These are phyloP conservation scores for Taxidea taxus DNA, from an alignment of 2,113 vertebrate genomes.

Conservation along the genomic window DNA sequence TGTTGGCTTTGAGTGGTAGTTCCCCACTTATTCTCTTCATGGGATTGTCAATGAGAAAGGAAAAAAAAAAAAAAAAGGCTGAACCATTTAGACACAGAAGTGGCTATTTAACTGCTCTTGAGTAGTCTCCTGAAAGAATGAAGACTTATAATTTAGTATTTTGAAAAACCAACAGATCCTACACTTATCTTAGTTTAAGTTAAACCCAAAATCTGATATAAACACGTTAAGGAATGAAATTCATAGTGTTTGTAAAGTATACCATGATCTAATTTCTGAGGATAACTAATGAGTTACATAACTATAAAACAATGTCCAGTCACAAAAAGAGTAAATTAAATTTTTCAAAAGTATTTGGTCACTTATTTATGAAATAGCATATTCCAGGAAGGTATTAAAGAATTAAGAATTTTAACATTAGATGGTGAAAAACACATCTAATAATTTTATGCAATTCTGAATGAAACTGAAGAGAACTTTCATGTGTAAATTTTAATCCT, in stretches of 20 bases:
- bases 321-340: neutral
- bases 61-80: conserved; percentile 41
- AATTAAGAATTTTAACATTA: neutral
- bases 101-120: neutral
- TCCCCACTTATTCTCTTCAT: neutral
- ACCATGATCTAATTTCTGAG: neutral
- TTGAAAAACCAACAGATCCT: neutral
- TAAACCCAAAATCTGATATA: neutral
- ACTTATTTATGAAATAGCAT: neutral
- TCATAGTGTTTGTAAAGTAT: neutral
- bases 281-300: neutral
- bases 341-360: neutral
- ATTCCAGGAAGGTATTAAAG: neutral
- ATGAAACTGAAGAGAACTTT: neutral
- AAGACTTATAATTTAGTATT: neutral
- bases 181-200: conserved; percentile 3
- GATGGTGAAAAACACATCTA: neutral
- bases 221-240: neutral
- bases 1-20: neutral
- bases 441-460: neutral
- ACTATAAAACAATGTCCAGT: neutral
- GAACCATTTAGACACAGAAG: conserved; percentile 29
- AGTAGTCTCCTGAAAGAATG: neutral
- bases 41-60: neutral
- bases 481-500: neutral